Evolutionary conservation across 2,888 invertebrate species (phyloP), one percentile per base, ranked within the genome.

Genomic region (Laothoe populi): DNA sequence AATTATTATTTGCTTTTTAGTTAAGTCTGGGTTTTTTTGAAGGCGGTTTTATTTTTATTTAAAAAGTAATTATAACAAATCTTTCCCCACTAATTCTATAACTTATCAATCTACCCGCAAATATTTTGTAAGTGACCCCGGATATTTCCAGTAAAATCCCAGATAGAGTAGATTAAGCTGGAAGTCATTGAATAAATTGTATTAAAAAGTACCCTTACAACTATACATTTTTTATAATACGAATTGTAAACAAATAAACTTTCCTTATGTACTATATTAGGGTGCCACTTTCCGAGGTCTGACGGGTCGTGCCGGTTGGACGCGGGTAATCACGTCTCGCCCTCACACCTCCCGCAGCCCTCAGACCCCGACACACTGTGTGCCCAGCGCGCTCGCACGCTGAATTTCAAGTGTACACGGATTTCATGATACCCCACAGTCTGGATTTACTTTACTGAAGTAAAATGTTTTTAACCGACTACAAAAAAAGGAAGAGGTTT

Each of bases 311-410:
- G 72, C 78, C 86, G 88, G 82, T 84, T 76, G 86, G 83, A 76
- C 83, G 83, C 79, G 70, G 70, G 79, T 81, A 87, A 88, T 89
- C 87, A 84, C 87, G 84, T 80, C 85, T 77, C 86, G 84, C 88
- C 85, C 84, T 88, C 82, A 83, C 87, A 80, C 88, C 87, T 84
- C 78, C 77, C 75, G 67, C 68, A 53, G 60, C 70, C 70, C 74
- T 68, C 64, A 46, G 63, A 64, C 71, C 71, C 44, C 71, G 65
- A 53, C 57, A 57, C 63, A 67, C 70, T 71, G 69, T 74, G 71
- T 77, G 75, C 74, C 69, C 76, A 73, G 77, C 72, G 67, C 72
- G 75, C 66, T 69, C 76, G 84, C 77, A 72, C 67, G 60, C 76
- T 77, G 87, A 87, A 86, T 87, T 80, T 81, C 77, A 84, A 87